phyloP scores from a whole-genome alignment of 2,888 invertebrate genomes.

The Synanthedon vespiformis region DNA sequence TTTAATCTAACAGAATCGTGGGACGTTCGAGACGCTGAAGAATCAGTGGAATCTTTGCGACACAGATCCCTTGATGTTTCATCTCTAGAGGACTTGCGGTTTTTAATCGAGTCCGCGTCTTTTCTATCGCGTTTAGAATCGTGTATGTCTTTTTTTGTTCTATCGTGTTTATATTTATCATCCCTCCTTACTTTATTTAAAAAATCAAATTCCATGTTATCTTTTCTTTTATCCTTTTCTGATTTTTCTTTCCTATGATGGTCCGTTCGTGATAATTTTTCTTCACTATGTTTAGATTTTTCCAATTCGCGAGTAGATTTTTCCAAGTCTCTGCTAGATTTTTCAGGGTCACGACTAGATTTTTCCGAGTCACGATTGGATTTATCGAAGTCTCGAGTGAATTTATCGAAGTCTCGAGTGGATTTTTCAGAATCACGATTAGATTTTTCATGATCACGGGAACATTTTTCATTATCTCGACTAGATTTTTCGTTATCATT shows the following conservation, averaged over 20 bases:
- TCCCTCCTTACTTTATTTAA: constrained; percentile 43
- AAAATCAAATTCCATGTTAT: constrained; percentile 30
- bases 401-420: no score
- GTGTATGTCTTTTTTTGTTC: constrained; percentile 35
- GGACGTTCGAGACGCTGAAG: constrained; percentile 54
- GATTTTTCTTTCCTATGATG: constrained; percentile 59
- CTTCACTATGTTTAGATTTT: constrained; percentile 39
- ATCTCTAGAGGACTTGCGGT: constrained; percentile 55
- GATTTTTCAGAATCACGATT: no score
- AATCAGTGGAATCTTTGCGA: constrained; percentile 65
- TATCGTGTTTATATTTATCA: constrained; percentile 62
- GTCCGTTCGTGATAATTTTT: constrained; percentile 54
- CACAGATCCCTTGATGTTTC: constrained; percentile 49
- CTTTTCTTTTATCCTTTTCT: constrained; percentile 49
- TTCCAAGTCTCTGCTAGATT: no score
- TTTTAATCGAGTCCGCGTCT: constrained; percentile 42
- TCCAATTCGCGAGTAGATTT: neutral
- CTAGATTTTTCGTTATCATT: constrained; percentile 38
- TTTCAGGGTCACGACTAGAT: no score
- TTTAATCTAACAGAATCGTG: constrained; percentile 53
- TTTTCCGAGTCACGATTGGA: no score
- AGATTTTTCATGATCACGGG: no score
- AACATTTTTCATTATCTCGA: no score
- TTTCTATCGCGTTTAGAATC: constrained; percentile 54
- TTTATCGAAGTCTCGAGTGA: no score